Percentiles rank a stretch among this genome's conserved stretches.
These are phyloP conservation scores for Melanotaenia maccullochi DNA, from an alignment of 2,797 vertebrate genomes.

Conservation along the genomic window DNA sequence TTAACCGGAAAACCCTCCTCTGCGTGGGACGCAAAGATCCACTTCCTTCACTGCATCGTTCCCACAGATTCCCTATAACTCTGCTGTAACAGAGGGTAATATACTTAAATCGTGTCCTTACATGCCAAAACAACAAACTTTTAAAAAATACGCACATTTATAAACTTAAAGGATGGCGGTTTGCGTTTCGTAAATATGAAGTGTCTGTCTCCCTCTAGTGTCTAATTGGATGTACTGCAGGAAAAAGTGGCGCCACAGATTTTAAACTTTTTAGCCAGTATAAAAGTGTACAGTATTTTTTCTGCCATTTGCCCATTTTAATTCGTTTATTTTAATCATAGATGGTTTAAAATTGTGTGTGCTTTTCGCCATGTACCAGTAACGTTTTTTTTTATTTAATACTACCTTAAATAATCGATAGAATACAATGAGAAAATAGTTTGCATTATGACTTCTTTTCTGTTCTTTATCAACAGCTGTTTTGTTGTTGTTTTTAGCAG, in stretches of 20 bases:
- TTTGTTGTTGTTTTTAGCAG: too few relatives aligned
- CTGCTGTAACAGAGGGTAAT: not conserved
- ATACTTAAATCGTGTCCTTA: not conserved
- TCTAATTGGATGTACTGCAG: not conserved
- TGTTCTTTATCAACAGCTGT: too few relatives aligned
- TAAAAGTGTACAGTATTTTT: too few relatives aligned
- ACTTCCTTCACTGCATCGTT: conserved; percentile 51
- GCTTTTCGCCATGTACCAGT: too few relatives aligned
- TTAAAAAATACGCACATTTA: not conserved
- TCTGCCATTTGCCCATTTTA: too few relatives aligned
- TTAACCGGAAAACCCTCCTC: conserved; percentile 80
- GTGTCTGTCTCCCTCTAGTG: conserved; percentile 60
- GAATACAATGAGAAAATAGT: too few relatives aligned
- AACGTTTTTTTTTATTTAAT: too few relatives aligned
- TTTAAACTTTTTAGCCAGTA: too few relatives aligned
- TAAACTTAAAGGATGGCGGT: not conserved
- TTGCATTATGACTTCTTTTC: too few relatives aligned
- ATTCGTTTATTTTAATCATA: too few relatives aligned
- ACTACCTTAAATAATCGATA: too few relatives aligned
- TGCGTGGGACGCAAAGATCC: conserved; percentile 41
- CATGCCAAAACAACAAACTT: not conserved
- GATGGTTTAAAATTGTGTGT: too few relatives aligned
- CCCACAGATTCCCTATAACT: not conserved
- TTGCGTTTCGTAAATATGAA: not conserved
- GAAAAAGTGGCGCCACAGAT: not conserved